phyloP scores from a whole-genome alignment of 2,888 invertebrate genomes.

The Cacoxenus indagator region DNA sequence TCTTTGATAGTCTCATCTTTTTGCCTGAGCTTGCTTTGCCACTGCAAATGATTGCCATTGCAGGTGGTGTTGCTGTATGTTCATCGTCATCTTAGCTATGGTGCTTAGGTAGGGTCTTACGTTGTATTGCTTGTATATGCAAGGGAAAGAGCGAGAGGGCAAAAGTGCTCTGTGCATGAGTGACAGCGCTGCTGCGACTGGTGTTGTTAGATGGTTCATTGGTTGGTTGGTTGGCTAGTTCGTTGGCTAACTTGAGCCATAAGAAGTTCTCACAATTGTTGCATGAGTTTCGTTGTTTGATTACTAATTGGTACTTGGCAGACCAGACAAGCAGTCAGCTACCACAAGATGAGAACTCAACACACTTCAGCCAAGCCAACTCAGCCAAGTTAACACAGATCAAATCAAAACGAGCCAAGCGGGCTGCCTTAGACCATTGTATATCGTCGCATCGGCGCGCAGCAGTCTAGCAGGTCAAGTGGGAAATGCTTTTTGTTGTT shows the following conservation, averaged over 20 bases:
- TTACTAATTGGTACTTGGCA: slow-evolving; percentile 54
- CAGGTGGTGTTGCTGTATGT: too few relatives aligned
- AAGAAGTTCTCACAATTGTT: slow-evolving; percentile 59
- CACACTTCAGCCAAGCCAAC: too few relatives aligned
- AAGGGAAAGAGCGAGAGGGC: too few relatives aligned
- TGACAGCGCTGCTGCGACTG: too few relatives aligned
- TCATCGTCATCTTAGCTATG: too few relatives aligned
- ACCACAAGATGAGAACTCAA: slow-evolving; percentile 9
- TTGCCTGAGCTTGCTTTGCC: slow-evolving; percentile 20
- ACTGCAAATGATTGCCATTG: too few relatives aligned
- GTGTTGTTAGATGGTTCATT: slow-evolving; percentile 8
- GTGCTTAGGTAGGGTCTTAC: too few relatives aligned
- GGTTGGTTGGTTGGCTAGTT: slow-evolving; percentile 16
- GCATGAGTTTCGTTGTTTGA: slow-evolving; percentile 54
- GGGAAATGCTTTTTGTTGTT: slow-evolving; percentile 13
- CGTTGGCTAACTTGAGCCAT: slow-evolving; percentile 30
- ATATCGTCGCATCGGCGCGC: slow-evolving; percentile 18
- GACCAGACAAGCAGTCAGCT: slow-evolving; percentile 26
- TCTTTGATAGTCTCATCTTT: too few relatives aligned
- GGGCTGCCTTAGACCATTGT: not conserved
- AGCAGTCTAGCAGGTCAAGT: slow-evolving; percentile 15
- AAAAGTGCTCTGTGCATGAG: too few relatives aligned
- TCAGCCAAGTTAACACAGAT: too few relatives aligned
- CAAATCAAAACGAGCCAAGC: slow-evolving; percentile 12
- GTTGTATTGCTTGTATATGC: too few relatives aligned